Percentiles rank a stretch among this genome's conserved stretches.
phyloP scores from a whole-genome alignment of 2,797 vertebrate species.

The Crax fasciolata region DNA sequence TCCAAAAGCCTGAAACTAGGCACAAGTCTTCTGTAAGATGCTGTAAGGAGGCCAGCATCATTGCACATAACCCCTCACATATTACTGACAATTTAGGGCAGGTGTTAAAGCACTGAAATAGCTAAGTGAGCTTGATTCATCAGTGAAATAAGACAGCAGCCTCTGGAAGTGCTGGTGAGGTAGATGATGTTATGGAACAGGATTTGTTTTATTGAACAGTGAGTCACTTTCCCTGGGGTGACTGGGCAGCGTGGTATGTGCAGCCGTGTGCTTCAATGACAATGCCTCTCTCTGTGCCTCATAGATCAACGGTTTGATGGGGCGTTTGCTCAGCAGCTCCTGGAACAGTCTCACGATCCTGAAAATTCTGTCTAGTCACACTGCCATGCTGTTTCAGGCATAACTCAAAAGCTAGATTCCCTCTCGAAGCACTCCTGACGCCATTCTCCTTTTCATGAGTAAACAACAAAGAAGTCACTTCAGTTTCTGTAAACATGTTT shows the following conservation, averaged over 20 bases:
- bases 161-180: neutral
- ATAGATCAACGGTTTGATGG: neutral
- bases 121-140: neutral
- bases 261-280: neutral
- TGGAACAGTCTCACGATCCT: neutral
- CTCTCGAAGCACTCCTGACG: conserved; percentile 35
- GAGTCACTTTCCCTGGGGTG: neutral
- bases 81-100: neutral
- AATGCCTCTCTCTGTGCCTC: conserved; percentile 16
- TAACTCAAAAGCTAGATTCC: conserved; percentile 41
- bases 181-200: neutral
- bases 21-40: neutral
- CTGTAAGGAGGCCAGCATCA: neutral
- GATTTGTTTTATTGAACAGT: neutral
- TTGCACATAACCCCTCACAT: neutral
- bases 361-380: neutral
- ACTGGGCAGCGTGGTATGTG: neutral
- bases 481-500: conserved; percentile 77
- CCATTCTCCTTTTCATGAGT: conserved; percentile 49
- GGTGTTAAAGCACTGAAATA: neutral
- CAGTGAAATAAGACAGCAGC: neutral
- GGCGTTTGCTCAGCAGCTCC: conserved; percentile 23
- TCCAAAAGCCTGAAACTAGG: neutral
- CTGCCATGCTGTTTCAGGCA: neutral
- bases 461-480: conserved; percentile 72